Evolutionary conservation across 64 coral and sea anemone genomes (phyloP), one percentile per base, ranked within the genome.

Genomic region (Stichodactyla helianthus): DNA sequence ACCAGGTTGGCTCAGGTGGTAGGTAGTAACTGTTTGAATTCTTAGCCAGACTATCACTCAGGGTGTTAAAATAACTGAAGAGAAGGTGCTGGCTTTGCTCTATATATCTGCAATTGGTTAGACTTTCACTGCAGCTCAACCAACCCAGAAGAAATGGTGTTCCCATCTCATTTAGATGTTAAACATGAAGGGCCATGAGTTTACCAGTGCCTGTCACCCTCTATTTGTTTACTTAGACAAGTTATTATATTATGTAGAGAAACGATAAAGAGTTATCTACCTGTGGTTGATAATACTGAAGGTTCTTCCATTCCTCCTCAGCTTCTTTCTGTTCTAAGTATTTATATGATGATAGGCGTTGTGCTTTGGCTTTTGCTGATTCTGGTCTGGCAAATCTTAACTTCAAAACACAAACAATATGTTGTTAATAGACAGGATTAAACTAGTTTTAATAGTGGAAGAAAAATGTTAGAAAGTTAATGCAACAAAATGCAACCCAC

Each of bases 341-440:
- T 90, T 91, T 99, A 64, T 88, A 99, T 10, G 97, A 99, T 14
- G 97, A 99, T 61, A 99, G 85, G 16, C 97, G 90, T 16, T 95
- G 90, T 90, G 93, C 93, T 84, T 99, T 99, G 8, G 97, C 97
- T 20, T 87, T 86, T 27, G 92, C 93, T 79, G 97, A 92, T 85
- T 99, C 97, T 22, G 79, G 90, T 5, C 93, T 88, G 7, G 97
- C 97, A 94, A 99, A 94, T 57, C 91, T 87, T 11, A 99, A 93
- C 97, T 99, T 35, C 9, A 90, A 90, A 44, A 86, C 19, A 86
- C 10, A 74, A 56, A 52, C 0, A 56, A 6, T 23, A 68, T 52
- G 18, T 77, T n/a, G 10, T 87, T 13, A 58, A 9, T 3, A 11
- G 13, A 65, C 17, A 65, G 62, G 19, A 65, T 20, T 10, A 20